Percentiles rank a stretch among this genome's conserved stretches.
Conservation (phyloP, 2,113 vertebrate species). For the Osmerus mordax region DNA sequence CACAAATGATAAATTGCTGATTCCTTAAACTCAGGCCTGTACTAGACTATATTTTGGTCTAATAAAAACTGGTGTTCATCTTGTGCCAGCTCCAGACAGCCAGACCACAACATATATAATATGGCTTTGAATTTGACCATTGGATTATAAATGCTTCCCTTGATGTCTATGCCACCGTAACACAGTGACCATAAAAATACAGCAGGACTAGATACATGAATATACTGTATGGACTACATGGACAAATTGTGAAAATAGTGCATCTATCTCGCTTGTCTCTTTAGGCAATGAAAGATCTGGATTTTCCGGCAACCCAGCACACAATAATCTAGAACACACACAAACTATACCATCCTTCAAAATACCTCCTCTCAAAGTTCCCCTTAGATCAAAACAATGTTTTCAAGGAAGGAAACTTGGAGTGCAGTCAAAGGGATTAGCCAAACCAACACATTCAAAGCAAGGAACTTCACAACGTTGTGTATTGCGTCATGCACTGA, state of each 20-base stretch:
- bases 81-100: no score
- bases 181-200: neutral
- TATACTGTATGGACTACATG: neutral
- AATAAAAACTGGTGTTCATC: no score
- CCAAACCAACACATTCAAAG: neutral
- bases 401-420: conserved; percentile 1
- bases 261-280: conserved; percentile 11
- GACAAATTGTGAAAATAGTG: conserved; percentile 18
- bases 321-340: conserved; percentile 9
- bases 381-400: conserved; percentile 41
- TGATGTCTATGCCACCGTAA: no score
- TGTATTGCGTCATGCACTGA: no score
- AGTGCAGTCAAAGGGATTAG: conserved; percentile 15
- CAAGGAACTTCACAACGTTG: neutral
- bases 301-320: conserved; percentile 6
- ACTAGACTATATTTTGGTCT: neutral
- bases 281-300: conserved; percentile 12
- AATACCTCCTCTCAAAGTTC: conserved; percentile 23
- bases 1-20: conserved; percentile 12
- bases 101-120: no score
- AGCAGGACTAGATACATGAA: neutral
- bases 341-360: conserved; percentile 10
- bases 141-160: no score
- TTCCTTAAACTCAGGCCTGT: neutral
- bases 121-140: no score